Conservation (phyloP, 1,140 invertebrate species). For the Aphis craccivora region DNA sequence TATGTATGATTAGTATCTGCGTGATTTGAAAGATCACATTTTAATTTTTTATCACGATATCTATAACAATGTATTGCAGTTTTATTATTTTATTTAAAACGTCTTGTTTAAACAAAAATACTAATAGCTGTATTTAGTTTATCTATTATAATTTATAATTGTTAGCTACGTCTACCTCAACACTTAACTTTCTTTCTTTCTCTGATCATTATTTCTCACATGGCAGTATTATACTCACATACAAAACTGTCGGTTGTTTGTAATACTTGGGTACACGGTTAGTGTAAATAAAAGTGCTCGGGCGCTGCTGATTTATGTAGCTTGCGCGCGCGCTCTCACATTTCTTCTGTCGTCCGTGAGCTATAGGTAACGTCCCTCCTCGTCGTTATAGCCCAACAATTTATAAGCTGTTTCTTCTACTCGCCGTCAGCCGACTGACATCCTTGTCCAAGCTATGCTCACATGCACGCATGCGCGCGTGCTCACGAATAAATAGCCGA, state of each 20-base stretch:
- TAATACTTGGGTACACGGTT: not conserved
- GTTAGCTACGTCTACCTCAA: not conserved
- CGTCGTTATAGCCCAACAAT: not conserved
- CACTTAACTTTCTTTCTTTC: not conserved
- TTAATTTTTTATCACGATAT: no score
- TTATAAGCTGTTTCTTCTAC: conserved; percentile 23
- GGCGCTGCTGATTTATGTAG: conserved; percentile 29
- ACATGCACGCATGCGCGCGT: not conserved
- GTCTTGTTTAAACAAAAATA: not conserved
- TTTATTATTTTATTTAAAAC: no score
- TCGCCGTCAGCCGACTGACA: not conserved
- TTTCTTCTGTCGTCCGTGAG: not conserved
- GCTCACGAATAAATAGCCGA: conserved; percentile 6
- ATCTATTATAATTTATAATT: not conserved
- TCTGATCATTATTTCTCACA: not conserved
- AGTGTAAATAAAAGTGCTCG: conserved; percentile 38
- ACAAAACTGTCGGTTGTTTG: conserved; percentile 20
- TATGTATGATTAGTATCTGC: not conserved
- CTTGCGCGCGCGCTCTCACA: not conserved
- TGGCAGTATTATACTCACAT: not conserved
- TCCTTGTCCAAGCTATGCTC: not conserved
- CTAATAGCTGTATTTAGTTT: not conserved
- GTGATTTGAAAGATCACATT: no score
- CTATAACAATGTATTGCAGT: not conserved
- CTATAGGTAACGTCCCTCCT: not conserved